Evolutionary conservation across 2,888 invertebrate genomes (phyloP).

Genomic region (Clistopyga incitator): DNA sequence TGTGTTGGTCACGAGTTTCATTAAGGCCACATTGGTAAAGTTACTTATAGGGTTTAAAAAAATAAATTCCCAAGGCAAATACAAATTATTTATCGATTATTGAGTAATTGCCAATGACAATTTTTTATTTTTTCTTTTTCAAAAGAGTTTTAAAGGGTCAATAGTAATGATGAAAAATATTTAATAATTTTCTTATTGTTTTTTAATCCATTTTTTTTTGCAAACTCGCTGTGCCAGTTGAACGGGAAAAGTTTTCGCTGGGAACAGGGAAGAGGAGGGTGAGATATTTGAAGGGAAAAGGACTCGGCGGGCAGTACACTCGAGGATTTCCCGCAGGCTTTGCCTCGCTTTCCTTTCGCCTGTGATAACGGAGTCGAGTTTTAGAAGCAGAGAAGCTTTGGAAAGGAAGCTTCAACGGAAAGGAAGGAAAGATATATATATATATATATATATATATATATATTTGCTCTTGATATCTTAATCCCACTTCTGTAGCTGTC

Average conservation of each 20-base stretch:
- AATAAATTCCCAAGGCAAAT: no score
- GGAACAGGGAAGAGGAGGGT: conserved; percentile 39
- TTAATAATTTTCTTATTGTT: background rate
- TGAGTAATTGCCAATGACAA: background rate
- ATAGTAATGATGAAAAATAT: background rate
- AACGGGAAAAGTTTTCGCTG: conserved; percentile 24
- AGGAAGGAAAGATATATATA: conserved; percentile 10
- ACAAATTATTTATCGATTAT: background rate
- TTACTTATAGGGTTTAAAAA: no score
- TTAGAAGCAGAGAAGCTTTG: conserved; percentile 29
- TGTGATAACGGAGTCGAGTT: conserved; percentile 42
- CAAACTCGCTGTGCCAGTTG: background rate
- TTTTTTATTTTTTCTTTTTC: background rate
- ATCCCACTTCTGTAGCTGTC: conserved; percentile 50
- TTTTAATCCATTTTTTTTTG: background rate
- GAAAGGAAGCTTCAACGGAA: background rate
- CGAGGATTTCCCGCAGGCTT: conserved; percentile 61
- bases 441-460: conserved; percentile 8
- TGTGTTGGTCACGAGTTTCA: conserved; percentile 12
- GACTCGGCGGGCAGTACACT: conserved; percentile 17
- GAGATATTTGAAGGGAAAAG: conserved; percentile 37
- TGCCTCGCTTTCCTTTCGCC: conserved; percentile 29
- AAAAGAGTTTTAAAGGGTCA: background rate
- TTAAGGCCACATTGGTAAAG: background rate
- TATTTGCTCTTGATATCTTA: conserved; percentile 54